phyloP scores from a whole-genome alignment of 2,888 invertebrate species.

The Oscheius sp. region DNA sequence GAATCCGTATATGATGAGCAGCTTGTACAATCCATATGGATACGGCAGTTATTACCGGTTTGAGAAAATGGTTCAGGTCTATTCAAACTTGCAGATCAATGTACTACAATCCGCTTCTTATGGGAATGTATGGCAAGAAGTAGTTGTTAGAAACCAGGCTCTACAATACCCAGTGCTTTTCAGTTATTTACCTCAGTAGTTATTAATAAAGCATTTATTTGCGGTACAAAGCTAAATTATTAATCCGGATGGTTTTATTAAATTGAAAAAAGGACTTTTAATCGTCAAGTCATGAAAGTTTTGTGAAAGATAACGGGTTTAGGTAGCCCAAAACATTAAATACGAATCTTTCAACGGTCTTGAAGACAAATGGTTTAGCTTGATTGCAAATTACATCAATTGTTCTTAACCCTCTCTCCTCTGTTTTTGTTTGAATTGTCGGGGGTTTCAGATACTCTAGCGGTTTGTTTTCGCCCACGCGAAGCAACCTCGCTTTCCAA shows the following conservation, averaged over 20 bases:
- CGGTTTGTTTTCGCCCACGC: constrained; percentile 25
- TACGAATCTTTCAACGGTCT: no score
- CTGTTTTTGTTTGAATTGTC: no score
- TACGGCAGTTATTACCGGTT: constrained; percentile 21
- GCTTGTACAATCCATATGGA: constrained; percentile 26
- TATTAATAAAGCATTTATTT: constrained; percentile 15
- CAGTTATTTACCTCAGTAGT: constrained; percentile 8
- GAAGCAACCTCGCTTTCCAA: neutral
- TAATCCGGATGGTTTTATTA: no score
- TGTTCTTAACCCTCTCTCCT: no score
- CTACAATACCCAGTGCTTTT: neutral
- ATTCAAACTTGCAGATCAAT: constrained; percentile 4
- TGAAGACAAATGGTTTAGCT: no score
- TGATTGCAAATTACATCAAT: no score
- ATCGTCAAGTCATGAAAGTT: no score
- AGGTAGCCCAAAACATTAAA: no score
- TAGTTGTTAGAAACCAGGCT: neutral
- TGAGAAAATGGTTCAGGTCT: neutral
- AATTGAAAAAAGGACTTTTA: no score
- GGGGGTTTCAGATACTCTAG: neutral
- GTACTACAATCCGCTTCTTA: constrained; percentile 28
- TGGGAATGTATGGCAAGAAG: constrained; percentile 28
- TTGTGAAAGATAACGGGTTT: no score
- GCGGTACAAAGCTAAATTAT: no score
- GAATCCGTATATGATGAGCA: constrained; percentile 27